Evolutionary conservation across 2,797 vertebrate species (phyloP).

Genomic region (Melanotaenia pygmaea): DNA sequence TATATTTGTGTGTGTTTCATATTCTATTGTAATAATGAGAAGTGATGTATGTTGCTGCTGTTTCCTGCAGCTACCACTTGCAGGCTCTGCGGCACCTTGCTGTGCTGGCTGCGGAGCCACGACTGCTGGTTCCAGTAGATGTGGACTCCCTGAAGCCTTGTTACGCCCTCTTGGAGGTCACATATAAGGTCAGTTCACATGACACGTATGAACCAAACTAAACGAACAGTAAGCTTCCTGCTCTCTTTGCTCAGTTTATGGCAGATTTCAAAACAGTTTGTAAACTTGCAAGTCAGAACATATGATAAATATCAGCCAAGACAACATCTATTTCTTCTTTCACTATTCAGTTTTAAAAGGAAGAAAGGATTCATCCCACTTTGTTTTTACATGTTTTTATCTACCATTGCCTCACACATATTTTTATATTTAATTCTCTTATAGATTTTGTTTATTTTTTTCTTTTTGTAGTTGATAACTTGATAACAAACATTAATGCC

Average conservation of each 20-base stretch:
- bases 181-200: conserved; percentile 87
- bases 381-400: too few species aligned
- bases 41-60: not conserved
- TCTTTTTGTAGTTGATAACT: not conserved
- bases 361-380: too few species aligned
- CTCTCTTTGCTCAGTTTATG: not conserved
- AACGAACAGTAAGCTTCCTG: not conserved
- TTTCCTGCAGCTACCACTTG: conserved; percentile 90
- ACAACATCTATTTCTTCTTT: not conserved
- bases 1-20: not conserved
- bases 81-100: conserved; percentile 95
- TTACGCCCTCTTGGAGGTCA: conserved; percentile 94
- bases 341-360: not conserved
- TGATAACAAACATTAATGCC: not conserved
- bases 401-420: too few species aligned
- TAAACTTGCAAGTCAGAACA: not conserved
- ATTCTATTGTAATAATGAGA: not conserved
- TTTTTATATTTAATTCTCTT: too few species aligned
- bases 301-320: not conserved
- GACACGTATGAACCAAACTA: not conserved
- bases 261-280: not conserved
- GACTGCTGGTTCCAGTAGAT: conserved; percentile 93
- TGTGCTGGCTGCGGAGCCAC: conserved; percentile 93
- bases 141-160: conserved; percentile 95
- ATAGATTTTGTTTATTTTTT: not conserved